Evolutionary conservation across 2,888 invertebrate genomes (phyloP), one percentile per base, ranked within the genome.

Genomic region (Adelognathus sp.): DNA sequence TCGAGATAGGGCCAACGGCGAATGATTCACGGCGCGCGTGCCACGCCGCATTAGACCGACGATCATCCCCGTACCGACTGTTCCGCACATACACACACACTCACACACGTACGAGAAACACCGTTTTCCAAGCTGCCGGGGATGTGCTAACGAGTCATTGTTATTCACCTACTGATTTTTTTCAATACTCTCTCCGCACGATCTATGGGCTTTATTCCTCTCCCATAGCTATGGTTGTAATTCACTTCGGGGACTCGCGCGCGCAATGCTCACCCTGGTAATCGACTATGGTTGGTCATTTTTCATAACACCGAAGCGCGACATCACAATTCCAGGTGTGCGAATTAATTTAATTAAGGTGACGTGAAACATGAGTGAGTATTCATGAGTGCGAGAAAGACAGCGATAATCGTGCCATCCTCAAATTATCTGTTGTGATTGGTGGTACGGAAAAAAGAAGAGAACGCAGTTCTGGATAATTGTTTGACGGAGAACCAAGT

Each of bases 21-120:
- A 80, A 80, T 80, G 79, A 82, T 82, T 76, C 80, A 80, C 74
- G 80, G 63, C n/a, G 73, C 79, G 81, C 82, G 82, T 82, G 82
- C 81, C 81, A 80, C 60, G 39, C 67, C 73, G 71, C 74, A 77
- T 82, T 76, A 79, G 73, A 72, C 46, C 52, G 58, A 60, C 67
- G 63, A 79, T 71, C 75, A 75, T 79, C 75, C 39, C 29, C 7
- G 11, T 56, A 31, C n/a, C 46, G 11, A 33, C 33, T 54, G 14
- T 58, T 54, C 9, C 31, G 31, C 24, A 16, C n/a, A 41, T 16
- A 27, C 31, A 39, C 14, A 46, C 21, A 24, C 11, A 41, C 41
- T 33, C 33, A 33, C 31, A 41, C 31, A 33, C 24, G 21, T 46
- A 24, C 63, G 70, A 64, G n/a, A n/a, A n/a, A n/a, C n/a, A n/a